Evolutionary conservation across 2,888 invertebrate genomes (phyloP), one percentile per base, ranked within the genome.

Genomic region (Lasius fuliginosus): DNA sequence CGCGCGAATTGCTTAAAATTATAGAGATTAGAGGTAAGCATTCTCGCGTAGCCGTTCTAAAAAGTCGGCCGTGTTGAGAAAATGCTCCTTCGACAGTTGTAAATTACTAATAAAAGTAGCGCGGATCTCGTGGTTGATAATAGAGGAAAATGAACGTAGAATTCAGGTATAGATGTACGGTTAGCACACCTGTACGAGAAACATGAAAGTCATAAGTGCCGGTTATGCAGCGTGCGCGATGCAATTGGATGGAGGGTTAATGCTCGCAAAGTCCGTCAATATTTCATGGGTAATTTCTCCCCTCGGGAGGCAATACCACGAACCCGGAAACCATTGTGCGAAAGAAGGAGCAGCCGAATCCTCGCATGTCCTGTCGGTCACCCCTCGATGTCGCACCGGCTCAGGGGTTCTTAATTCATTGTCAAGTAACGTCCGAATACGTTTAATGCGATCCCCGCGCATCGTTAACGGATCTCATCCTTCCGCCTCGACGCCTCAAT

Each of bases 211-310:
- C 84, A 69, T 88, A 90, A 90, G 88, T 88, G 86, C 84, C 60
- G 85, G 90, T 90, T 90, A 76, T 83, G 85, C 42, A 85, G 67
- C 76, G 74, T 86, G 84, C 85, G 77, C 77, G 82, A 76, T 84
- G 88, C 90, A 87, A 89, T 89, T 86, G 85, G 88, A 88, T 75
- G 87, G 90, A 86, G 90, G 92, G 89, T 90, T 91, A 90, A 90
- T 90, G 90, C 88, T 90, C 86, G 90, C 87, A 81, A 87, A 87
- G 91, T 90, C 86, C 88, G 87, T 92, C 90, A 92, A 93, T 93
- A 93, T 93, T 93, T 93, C 91, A 93, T 91, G 91, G 91, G 92
- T 91, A 92, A 93, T 92, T 92, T 88, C 87, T 89, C 92, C 92
- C 92, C 92, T 91, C 87, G 88, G 88, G 90, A 92, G 88, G 83